Evolutionary conservation across 2,888 invertebrate genomes (phyloP), one percentile per base, ranked within the genome.

Genomic region (Elysia crispata): DNA sequence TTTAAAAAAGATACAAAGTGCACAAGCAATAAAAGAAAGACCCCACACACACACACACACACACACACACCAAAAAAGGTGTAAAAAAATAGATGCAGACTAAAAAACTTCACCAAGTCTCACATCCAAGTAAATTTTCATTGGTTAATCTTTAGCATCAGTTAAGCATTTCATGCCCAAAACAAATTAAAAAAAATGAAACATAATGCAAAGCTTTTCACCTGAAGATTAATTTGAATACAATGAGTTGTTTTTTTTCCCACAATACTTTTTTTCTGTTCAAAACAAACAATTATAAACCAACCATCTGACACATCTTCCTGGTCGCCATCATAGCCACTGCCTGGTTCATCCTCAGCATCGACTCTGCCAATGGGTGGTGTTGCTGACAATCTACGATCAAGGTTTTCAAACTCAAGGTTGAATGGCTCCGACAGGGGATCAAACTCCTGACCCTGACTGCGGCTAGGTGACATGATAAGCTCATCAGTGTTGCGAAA

Each of bases 401-500:
- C 76, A 13, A 80, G 23, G 23, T 23, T 30, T 1, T 28, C 25
- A n/a, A 20, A 60, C 1, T 80, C 80, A 6, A 25, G n/a, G 25
- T 30, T 30, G 23, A 49, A 30, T 6, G 8, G 15, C 28, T 25
- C 15, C 13, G 60, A 69, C 23, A 18, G 72, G n/a, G 28, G 50
- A 18, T 64, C 49, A 30, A 72, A 72, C 66, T 76, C 80, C 15
- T 83, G 82, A 60, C 85, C 79, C 77, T 86, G 86, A 72, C 86
- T 86, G 11, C 88, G 81, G 5, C 86, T 86, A 1, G 91, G 90
- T 8, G 91, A 90, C 50, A 89, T 86, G 57, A 91, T 90, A 6
- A 90, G 88, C 72, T 90, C 87, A 74, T 90, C 88, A 23, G 86
- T 85, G 72, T 88, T 89, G 41, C 85, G 86, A 76, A 89, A 88